Conservation (phyloP, 2,888 invertebrate genomes). For the Drosophila borealis region DNA sequence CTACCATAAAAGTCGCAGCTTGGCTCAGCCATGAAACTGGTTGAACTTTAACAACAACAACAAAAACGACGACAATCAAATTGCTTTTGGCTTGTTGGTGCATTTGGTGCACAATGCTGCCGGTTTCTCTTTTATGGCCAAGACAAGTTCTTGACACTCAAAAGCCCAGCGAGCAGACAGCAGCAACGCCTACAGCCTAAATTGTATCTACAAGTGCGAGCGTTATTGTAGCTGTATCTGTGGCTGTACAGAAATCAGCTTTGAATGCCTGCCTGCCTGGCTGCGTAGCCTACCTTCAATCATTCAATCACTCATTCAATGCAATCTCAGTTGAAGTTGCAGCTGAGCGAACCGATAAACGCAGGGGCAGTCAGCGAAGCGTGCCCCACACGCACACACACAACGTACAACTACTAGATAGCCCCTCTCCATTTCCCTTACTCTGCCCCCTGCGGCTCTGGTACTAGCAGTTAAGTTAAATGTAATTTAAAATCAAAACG, state of each 20-base stretch:
- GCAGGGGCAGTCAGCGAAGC: constrained; percentile 67
- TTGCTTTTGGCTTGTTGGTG: constrained; percentile 50
- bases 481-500: constrained; percentile 55
- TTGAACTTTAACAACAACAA: constrained; percentile 57
- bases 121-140: constrained; percentile 79
- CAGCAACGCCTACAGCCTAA: constrained; percentile 50
- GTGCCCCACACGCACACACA: constrained; percentile 56
- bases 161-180: constrained; percentile 63
- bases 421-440: background rate
- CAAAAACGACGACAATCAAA: constrained; percentile 31
- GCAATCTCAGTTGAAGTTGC: constrained; percentile 46
- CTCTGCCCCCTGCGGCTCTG: background rate
- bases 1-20: constrained; percentile 65
- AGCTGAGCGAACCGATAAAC: constrained; percentile 65
- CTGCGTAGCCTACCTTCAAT: constrained; percentile 39
- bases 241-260: constrained; percentile 25
- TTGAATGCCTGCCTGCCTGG: constrained; percentile 12
- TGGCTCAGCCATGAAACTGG: constrained; percentile 55
- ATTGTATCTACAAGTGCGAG: constrained; percentile 31
- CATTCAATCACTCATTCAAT: constrained; percentile 45
- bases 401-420: constrained; percentile 31
- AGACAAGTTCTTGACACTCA: constrained; percentile 80
- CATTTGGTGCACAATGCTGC: constrained; percentile 78
- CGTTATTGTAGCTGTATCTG: constrained; percentile 21
- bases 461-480: constrained; percentile 41